These are phyloP conservation scores for Apteryx mantelli DNA, from an alignment of 2,113 vertebrate genomes.

Conservation along the genomic window DNA sequence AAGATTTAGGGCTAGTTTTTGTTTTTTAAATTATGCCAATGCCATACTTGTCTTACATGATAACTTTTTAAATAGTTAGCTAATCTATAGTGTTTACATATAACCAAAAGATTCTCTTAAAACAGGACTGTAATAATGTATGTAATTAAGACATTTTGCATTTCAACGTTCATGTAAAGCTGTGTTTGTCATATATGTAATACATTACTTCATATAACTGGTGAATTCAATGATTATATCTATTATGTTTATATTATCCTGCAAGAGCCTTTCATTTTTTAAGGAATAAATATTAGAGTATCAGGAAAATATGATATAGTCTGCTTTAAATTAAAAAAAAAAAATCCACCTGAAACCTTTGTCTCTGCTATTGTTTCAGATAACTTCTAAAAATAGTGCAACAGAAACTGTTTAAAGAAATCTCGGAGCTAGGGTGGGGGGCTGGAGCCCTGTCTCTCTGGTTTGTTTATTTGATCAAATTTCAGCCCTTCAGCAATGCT, in stretches of 20 bases:
- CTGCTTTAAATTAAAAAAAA: conserved; percentile 15
- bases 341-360: not conserved
- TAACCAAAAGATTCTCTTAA: conserved; percentile 68
- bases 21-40: conserved; percentile 63
- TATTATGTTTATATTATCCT: not conserved
- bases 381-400: not conserved
- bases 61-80: conserved; percentile 75
- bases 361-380: not conserved
- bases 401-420: not conserved
- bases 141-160: conserved; percentile 25
- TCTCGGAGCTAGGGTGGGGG: not conserved
- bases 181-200: not conserved
- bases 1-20: conserved; percentile 65
- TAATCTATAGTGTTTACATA: conserved; percentile 68
- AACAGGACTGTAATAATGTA: conserved; percentile 62
- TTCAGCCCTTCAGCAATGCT: not conserved
- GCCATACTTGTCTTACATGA: conserved; percentile 68
- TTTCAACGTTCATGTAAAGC: conserved; percentile 23
- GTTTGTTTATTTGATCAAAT: not conserved
- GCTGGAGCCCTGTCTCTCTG: not conserved
- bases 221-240: not conserved
- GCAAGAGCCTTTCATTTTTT: conserved; percentile 9
- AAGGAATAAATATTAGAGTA: conserved; percentile 9
- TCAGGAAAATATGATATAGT: not conserved
- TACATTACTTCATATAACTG: not conserved